These are phyloP conservation scores for Hemithea aestivaria DNA, from an alignment of 2,888 invertebrate species.

Conservation along the genomic window DNA sequence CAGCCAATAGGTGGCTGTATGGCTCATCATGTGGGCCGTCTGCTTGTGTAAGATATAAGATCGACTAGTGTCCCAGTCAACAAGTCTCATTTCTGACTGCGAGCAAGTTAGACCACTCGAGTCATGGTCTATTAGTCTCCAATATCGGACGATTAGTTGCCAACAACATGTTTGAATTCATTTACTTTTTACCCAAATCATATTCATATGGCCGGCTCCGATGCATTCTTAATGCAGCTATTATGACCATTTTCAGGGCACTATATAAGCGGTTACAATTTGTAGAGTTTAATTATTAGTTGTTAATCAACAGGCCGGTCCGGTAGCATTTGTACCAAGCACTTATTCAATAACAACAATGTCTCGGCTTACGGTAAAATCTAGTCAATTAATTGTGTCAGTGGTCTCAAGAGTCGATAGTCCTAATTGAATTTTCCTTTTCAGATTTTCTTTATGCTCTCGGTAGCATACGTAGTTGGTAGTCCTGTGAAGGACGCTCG, in stretches of 20 bases:
- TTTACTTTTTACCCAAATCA: constrained; percentile 40
- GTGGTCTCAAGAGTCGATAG: not conserved
- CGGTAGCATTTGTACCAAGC: constrained; percentile 39
- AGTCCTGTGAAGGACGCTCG: constrained; percentile 15
- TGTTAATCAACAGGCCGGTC: constrained; percentile 41
- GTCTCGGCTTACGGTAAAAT: constrained; percentile 68
- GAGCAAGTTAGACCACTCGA: constrained; percentile 1
- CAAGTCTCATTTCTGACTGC: not conserved
- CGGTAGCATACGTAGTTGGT: constrained; percentile 61
- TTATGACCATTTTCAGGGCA: constrained; percentile 62
- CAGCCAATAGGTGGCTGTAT: too few species aligned
- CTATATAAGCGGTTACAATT: constrained; percentile 64
- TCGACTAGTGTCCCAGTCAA: not conserved
- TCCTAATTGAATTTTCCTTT: constrained; percentile 21
- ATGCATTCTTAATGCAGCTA: constrained; percentile 61
- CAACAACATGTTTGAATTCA: constrained; percentile 12
- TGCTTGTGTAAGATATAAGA: too few species aligned
- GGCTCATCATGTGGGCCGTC: too few species aligned
- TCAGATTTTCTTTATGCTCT: constrained; percentile 68
- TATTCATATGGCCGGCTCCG: constrained; percentile 67
- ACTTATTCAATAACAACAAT: constrained; percentile 38
- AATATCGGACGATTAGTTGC: constrained; percentile 6
- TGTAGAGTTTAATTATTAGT: constrained; percentile 48
- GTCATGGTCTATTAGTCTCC: constrained; percentile 10
- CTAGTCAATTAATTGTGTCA: not conserved